A percentile compares a stretch with the other conserved stretches of the same genome.
These are phyloP conservation scores for Hedychridium roseum DNA, from an alignment of 2,888 invertebrate genomes.

Conservation along the genomic window DNA sequence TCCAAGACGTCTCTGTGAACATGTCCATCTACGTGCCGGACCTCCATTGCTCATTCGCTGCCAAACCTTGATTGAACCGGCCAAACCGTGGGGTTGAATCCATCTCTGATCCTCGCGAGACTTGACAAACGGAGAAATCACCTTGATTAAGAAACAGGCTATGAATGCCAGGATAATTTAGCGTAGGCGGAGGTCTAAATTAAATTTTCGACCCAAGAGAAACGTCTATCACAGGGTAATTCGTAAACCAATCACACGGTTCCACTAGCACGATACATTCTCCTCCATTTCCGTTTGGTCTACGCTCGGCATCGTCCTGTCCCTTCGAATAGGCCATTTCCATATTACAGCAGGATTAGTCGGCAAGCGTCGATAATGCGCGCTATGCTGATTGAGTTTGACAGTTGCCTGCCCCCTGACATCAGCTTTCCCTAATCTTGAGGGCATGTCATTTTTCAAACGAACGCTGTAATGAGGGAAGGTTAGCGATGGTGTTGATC, in stretches of 20 bases:
- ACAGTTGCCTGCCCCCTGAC: conserved; percentile 38
- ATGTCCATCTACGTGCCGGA: conserved; percentile 16
- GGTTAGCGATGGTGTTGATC: neutral
- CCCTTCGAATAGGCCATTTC: conserved; percentile 47
- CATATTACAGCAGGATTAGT: conserved; percentile 58
- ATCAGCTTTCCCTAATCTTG: no score
- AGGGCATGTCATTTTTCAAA: no score
- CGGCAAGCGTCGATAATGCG: no score
- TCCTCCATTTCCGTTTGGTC: conserved; percentile 5
- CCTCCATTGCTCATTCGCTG: conserved; percentile 49
- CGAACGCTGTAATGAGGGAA: neutral
- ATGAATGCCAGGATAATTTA: no score
- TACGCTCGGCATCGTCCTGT: conserved; percentile 26
- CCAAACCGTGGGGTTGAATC: conserved; percentile 5
- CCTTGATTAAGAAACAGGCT: no score
- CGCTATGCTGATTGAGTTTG: conserved; percentile 48
- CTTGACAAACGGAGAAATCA: conserved; percentile 16
- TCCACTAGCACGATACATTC: conserved; percentile 30
- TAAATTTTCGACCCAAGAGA: no score
- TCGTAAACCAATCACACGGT: conserved; percentile 59
- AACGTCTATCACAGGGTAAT: conserved; percentile 48
- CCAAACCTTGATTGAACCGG: conserved; percentile 46
- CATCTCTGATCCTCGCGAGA: conserved; percentile 13
- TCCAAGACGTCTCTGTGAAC: conserved; percentile 22
- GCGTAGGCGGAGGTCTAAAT: no score